These are phyloP conservation scores for Gobius niger DNA, from an alignment of 2,113 vertebrate genomes.

Conservation along the genomic window DNA sequence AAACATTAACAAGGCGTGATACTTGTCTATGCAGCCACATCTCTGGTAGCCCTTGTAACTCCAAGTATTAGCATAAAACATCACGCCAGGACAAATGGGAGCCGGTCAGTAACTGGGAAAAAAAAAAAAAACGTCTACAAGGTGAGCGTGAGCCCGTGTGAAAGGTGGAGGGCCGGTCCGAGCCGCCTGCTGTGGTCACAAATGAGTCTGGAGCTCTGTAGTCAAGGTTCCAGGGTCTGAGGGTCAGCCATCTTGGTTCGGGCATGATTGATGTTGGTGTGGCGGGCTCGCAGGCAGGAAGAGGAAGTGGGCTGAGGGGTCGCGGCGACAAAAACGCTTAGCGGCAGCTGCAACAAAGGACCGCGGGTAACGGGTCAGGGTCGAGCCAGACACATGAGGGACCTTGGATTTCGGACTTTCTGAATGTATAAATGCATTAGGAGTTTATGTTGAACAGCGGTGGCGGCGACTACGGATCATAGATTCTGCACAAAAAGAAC, in stretches of 20 bases:
- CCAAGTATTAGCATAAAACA: too few species aligned
- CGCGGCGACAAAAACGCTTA: constrained; percentile 67
- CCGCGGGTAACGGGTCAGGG: constrained; percentile 61
- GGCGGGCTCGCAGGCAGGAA: constrained; percentile 54
- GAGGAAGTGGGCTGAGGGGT: constrained; percentile 66
- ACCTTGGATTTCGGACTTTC: not conserved
- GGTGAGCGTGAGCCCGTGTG: constrained; percentile 41
- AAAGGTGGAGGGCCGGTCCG: constrained; percentile 59
- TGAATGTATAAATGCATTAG: constrained; percentile 16
- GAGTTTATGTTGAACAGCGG: constrained; percentile 5
- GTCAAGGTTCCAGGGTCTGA: constrained; percentile 45
- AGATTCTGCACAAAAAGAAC: not conserved
- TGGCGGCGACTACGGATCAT: not conserved
- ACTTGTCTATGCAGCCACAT: too few species aligned
- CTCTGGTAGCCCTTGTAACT: too few species aligned
- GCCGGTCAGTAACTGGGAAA: constrained; percentile 55
- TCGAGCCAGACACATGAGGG: constrained; percentile 38
- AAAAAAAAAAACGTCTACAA: constrained; percentile 44
- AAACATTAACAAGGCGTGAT: too few species aligned
- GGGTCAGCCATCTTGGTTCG: constrained; percentile 63
- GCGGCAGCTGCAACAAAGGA: constrained; percentile 58
- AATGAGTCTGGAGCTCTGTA: constrained; percentile 58
- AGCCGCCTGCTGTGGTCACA: constrained; percentile 60
- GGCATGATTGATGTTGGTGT: constrained; percentile 67
- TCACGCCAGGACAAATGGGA: constrained; percentile 64